Percentiles rank a stretch among this genome's conserved stretches.
Evolutionary conservation across 1,140 invertebrate genomes (phyloP).

Genomic region (Temnothorax nylanderi): DNA sequence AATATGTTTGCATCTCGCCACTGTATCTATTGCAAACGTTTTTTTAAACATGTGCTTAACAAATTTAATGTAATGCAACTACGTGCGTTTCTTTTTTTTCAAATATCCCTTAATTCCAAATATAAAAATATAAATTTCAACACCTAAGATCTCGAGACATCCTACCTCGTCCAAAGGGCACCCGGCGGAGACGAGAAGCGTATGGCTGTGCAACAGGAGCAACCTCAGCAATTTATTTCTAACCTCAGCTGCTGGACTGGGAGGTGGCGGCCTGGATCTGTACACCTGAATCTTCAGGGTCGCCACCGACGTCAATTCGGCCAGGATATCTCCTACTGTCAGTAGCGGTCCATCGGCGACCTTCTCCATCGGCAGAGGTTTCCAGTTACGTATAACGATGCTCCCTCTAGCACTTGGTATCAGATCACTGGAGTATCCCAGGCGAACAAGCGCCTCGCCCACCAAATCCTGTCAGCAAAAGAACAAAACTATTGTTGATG

Average conservation of each 20-base stretch:
- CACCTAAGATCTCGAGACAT: not conserved
- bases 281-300: slow-evolving; percentile 96
- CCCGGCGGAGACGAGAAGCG: slow-evolving; percentile 93
- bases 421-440: slow-evolving; percentile 87
- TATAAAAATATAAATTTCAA: not conserved
- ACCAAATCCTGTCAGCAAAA: slow-evolving; percentile 86
- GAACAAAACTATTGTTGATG: not conserved
- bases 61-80: not conserved
- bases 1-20: not conserved
- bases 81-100: not conserved
- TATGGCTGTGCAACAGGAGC: slow-evolving; percentile 94
- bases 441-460: slow-evolving; percentile 87
- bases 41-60: not conserved
- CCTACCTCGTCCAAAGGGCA: slow-evolving; percentile 96
- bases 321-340: slow-evolving; percentile 96
- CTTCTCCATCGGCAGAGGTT: slow-evolving; percentile 94
- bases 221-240: slow-evolving; percentile 97
- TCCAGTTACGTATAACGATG: slow-evolving; percentile 97
- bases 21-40: not conserved
- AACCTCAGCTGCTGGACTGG: slow-evolving; percentile 92
- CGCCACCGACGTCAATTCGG: slow-evolving; percentile 95
- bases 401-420: slow-evolving; percentile 88
- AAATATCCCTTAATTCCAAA: not conserved
- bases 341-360: slow-evolving; percentile 94
- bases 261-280: slow-evolving; percentile 89